Evolutionary conservation across 2,113 vertebrate species (phyloP).

Genomic region (Elgaria multicarinata): DNA sequence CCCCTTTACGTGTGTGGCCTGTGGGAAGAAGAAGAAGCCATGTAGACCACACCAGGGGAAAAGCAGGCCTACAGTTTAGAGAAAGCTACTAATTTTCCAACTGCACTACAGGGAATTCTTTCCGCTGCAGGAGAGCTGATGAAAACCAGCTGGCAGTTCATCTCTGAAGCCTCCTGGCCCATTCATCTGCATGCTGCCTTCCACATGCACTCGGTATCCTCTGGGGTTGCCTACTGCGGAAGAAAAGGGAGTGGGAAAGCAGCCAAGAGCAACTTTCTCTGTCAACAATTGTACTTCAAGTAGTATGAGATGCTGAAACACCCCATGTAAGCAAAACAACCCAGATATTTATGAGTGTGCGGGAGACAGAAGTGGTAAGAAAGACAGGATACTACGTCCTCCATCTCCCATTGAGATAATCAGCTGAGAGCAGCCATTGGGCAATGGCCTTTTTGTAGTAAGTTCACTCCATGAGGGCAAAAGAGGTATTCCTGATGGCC

Average conservation of each 20-base stretch:
- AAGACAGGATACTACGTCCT: background rate
- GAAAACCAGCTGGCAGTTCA: background rate
- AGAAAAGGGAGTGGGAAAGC: conserved; percentile 1
- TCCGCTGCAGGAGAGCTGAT: background rate
- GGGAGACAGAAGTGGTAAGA: background rate
- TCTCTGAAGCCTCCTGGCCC: background rate
- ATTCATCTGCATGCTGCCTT: background rate
- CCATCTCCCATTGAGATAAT: background rate
- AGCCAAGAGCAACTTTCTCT: conserved; percentile 6
- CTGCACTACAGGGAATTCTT: background rate
- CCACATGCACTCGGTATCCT: background rate
- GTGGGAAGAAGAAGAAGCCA: background rate
- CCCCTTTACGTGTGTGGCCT: background rate
- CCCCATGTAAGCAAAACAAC: background rate
- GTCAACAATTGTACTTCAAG: background rate
- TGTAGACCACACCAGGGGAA: background rate
- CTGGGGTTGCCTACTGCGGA: background rate
- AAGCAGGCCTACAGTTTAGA: background rate
- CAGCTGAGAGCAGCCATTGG: background rate
- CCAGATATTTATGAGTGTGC: background rate
- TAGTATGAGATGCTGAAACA: background rate
- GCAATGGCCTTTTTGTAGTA: background rate
- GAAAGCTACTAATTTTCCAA: conserved; percentile 3
- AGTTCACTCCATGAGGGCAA: background rate
- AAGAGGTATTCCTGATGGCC: background rate